phyloP scores from a whole-genome alignment of 2,797 vertebrate genomes.

The Melanotaenia nigrans region DNA sequence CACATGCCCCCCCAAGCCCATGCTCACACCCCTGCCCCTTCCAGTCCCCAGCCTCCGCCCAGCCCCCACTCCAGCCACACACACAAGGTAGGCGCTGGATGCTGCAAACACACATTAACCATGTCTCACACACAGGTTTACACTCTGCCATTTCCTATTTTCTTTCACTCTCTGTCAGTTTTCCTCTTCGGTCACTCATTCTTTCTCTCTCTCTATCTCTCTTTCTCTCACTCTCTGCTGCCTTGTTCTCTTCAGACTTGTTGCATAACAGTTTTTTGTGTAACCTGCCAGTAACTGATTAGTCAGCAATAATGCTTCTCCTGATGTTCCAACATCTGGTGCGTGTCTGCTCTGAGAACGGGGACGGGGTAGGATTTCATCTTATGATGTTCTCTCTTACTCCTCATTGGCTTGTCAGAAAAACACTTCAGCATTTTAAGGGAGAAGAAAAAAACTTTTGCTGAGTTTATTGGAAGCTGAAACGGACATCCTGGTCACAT shows the following conservation, averaged over 20 bases:
- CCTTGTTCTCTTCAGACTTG: background rate
- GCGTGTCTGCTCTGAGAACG: background rate
- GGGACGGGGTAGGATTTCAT: background rate
- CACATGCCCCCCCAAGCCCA: slow-evolving; percentile 80
- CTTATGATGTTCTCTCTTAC: background rate
- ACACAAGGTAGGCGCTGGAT: slow-evolving; percentile 79
- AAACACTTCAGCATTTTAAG: background rate
- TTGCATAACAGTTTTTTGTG: background rate
- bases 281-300: slow-evolving; percentile 2
- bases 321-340: background rate
- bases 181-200: background rate
- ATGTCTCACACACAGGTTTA: slow-evolving; percentile 10
- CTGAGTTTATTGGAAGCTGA: background rate
- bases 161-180: slow-evolving; percentile 2
- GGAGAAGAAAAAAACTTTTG: background rate
- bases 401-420: background rate
- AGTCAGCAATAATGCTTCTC: background rate
- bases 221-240: background rate
- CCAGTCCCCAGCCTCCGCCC: slow-evolving; percentile 80
- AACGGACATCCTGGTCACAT: background rate
- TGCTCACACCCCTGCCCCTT: slow-evolving; percentile 74
- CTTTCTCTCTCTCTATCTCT: background rate
- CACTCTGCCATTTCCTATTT: slow-evolving; percentile 18
- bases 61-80: slow-evolving; percentile 81
- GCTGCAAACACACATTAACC: slow-evolving; percentile 39